Conservation (phyloP, 1,140 invertebrate genomes). For the Charaxes varanes region DNA sequence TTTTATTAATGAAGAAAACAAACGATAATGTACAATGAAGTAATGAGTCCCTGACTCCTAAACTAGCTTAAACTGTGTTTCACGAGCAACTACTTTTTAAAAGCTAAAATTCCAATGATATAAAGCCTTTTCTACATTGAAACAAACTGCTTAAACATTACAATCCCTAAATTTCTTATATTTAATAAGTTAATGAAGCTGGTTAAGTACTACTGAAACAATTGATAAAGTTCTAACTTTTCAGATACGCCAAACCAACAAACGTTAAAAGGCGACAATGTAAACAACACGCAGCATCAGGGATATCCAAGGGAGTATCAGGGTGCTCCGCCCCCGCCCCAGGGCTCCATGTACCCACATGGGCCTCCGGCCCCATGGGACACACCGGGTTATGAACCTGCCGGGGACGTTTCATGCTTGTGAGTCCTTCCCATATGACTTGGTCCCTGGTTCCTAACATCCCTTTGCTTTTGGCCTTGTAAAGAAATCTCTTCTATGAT, state of each 20-base stretch:
- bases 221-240: conserved; percentile 37
- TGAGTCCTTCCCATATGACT: conserved; percentile 60
- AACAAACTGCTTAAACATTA: too few relatives aligned
- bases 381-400: conserved; percentile 61
- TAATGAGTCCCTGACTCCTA: too few relatives aligned
- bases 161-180: too few relatives aligned
- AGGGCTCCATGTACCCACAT: conserved; percentile 43
- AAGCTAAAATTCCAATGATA: too few relatives aligned
- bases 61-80: too few relatives aligned
- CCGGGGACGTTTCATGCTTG: conserved; percentile 69
- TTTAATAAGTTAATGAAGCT: too few relatives aligned
- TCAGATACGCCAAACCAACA: conserved; percentile 66
- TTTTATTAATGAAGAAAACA: too few relatives aligned
- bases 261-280: conserved; percentile 71
- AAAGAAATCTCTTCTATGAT: conserved; percentile 1
- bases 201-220: conserved; percentile 7
- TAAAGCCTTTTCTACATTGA: too few relatives aligned
- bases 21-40: too few relatives aligned
- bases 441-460: conserved; percentile 29
- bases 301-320: conserved; percentile 50
- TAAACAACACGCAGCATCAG: conserved; percentile 69
- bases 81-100: too few relatives aligned
- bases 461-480: conserved; percentile 12
- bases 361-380: conserved; percentile 53
- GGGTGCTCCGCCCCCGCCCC: conserved; percentile 36